Evolutionary conservation across 2,888 invertebrate genomes (phyloP), one percentile per base, ranked within the genome.

Genomic region (Drosophila paracracens): DNA sequence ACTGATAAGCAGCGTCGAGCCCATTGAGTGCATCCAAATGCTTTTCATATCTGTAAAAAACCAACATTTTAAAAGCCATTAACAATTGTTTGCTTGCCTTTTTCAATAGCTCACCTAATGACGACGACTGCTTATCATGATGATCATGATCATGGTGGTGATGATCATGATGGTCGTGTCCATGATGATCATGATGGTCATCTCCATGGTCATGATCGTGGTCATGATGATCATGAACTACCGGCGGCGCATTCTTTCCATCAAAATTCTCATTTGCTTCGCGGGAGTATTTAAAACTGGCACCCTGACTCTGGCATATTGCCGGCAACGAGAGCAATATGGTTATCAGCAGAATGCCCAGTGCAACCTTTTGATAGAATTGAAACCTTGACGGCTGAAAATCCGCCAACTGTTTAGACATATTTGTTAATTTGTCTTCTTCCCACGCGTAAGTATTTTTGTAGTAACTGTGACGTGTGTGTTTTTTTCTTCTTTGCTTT

Each of bases 1-100:
- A 92, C 99, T 99, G 91, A 99, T 99, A 66, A 99, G 94, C 11
- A 99, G 92, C 0, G 99, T 99, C 2, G 99, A 97, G 33, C 96
- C 95, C 90, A 99, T 94, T 0, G 99, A 98, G 93, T 97, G 95
- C 33, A 96, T 83, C 96, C 98, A 98, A 86, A 95, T 79, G 53
- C 70, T 83, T 18, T 67, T 76, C 85, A 91, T 90, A 81, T 92
- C 92, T 92, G 52, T 35, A 65, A 46, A 7, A n/a, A 21, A 61
- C 48, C 16, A 29, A 61, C 56, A 66, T 64, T 53, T 64, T 25
- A 57, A 54, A 57, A 60, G 53, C 53, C 8, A 18, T 11, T 18
- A 13, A 38, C 21, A 38, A 29, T 8, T 29, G 13, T 0, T n/a
- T n/a, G 11, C 18, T 38, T 38, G 25, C 16, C 25, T 10, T 7